These are phyloP conservation scores for Pachyramphus minor DNA, from an alignment of 2,113 vertebrate genomes.

Conservation along the genomic window DNA sequence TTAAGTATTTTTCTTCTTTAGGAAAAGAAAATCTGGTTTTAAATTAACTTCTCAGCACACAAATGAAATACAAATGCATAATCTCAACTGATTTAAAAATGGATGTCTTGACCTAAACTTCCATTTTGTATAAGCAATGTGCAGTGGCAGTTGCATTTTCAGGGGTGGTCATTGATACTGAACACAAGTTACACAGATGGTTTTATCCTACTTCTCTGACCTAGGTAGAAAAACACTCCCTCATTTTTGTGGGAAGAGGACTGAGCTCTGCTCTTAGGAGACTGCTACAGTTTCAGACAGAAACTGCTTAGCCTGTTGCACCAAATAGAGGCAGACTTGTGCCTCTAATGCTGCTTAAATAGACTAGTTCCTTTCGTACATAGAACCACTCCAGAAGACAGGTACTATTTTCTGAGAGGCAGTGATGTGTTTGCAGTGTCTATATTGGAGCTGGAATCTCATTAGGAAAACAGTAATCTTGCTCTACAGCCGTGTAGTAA, in stretches of 20 bases:
- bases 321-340: not conserved
- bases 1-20: not conserved
- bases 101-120: not conserved
- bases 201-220: not conserved
- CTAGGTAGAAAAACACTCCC: accelerated
- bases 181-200: not conserved
- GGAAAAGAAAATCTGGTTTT: not conserved
- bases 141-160: not conserved
- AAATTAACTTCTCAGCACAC: not conserved
- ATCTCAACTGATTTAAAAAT: not conserved
- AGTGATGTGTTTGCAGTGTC: not conserved
- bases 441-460: not conserved
- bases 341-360: not conserved
- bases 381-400: not conserved
- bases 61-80: not conserved
- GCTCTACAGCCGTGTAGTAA: not conserved
- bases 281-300: not conserved
- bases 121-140: not conserved
- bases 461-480: not conserved
- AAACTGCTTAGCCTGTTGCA: not conserved
- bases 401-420: not conserved
- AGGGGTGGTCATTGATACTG: not conserved
- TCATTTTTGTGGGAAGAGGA: not conserved
- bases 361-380: not conserved
- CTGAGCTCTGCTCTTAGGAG: not conserved